Evolutionary conservation across 1,140 invertebrate species (phyloP).

Genomic region (Drosophila subpulchrella): DNA sequence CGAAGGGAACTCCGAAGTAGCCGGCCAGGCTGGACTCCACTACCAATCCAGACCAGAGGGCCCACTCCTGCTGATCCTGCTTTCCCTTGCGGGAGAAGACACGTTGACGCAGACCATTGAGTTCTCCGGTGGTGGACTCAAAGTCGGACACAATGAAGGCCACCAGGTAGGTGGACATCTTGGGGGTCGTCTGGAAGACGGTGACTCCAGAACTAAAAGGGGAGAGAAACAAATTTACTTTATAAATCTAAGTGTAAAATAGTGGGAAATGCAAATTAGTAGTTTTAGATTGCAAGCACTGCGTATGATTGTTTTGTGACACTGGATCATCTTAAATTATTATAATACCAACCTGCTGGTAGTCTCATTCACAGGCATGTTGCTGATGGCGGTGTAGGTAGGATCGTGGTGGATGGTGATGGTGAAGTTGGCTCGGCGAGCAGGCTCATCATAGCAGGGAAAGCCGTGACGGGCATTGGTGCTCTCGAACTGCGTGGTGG

Average conservation of each 20-base stretch:
- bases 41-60: conserved; percentile 56
- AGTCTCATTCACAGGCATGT: conserved; percentile 87
- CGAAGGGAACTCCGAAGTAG: conserved; percentile 62
- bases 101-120: conserved; percentile 77
- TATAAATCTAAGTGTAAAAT: too few relatives aligned
- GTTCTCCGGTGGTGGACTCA: conserved; percentile 45
- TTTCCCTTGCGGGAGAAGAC: conserved; percentile 68
- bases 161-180: conserved; percentile 90
- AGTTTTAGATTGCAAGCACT: too few relatives aligned
- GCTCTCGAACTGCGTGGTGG: conserved; percentile 92
- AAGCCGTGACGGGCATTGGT: conserved; percentile 92
- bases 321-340: background rate
- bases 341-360: conserved; percentile 35
- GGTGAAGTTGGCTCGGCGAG: conserved; percentile 91
- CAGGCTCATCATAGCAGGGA: conserved; percentile 96
- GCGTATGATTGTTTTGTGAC: conserved; percentile 1
- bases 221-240: background rate
- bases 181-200: conserved; percentile 60
- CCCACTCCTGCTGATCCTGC: conserved; percentile 59
- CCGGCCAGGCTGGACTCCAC: conserved; percentile 54
- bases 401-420: conserved; percentile 87
- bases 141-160: conserved; percentile 91
- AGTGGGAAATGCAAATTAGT: too few relatives aligned
- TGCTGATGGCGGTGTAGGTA: conserved; percentile 88
- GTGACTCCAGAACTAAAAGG: conserved; percentile 54